Evolutionary conservation across 2,113 vertebrate species (phyloP), one percentile per base, ranked within the genome.

Genomic region (Periophthalmus modestus): DNA sequence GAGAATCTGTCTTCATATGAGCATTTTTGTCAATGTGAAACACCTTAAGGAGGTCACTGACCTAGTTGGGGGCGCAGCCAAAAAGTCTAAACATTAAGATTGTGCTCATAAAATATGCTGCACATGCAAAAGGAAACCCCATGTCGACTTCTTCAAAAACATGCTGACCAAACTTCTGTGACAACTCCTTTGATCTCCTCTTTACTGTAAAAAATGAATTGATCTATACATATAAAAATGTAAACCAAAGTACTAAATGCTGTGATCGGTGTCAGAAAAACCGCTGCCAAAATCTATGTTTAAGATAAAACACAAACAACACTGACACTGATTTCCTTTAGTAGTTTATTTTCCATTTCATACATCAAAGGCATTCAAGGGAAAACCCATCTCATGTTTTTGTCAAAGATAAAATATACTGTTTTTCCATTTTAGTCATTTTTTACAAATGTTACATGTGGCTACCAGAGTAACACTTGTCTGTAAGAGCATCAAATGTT

Each of bases 31-130:
- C 19, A 0, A 1, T 74, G 58, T 66, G 72, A 78, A 73, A 76
- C 55, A 21, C 48, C 24, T 73, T 80, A 83, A 89, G 39, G 74
- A 76, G 85, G 85, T 0, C 82, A 77, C 5, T 93, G 92, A 93
- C 93, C 91, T 87, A 92, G 57, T 89, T 93, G 73, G 67, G 91
- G 71, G 14, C 15, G 71, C 39, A 70, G 43, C 43, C 28, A 81
- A 52, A 83, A 75, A 78, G 73, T 48, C 50, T 0, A 50, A 48
- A 69, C 11, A 16, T 0, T 61, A 13, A 72, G n/a, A 48, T 61
- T 34, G 1, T 55, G 33, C 47, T 48, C 28, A 84, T 61, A 43
- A 61, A 84, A 85, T 7, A 0, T 77, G 71, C 79, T 58, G 62
- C 46, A 71, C 57, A 65, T 61, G 58, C 58, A 61, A 61, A 14